Conservation (phyloP, 1,140 invertebrate species). For the Phocides pigmalion region DNA sequence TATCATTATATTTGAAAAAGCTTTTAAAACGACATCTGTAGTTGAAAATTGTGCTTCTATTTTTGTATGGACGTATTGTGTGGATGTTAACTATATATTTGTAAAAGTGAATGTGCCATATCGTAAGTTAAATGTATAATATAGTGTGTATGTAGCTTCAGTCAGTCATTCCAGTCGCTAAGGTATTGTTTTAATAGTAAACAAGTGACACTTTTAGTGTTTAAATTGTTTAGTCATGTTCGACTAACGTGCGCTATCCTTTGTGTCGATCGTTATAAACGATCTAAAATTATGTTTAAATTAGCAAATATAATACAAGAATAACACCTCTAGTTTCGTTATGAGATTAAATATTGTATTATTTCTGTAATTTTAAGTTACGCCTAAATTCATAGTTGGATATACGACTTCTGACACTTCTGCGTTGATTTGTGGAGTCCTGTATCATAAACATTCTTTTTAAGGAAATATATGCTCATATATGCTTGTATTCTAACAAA, state of each 20-base stretch:
- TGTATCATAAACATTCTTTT: too few relatives aligned
- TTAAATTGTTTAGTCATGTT: slow-evolving; percentile 34
- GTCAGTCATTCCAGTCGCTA: slow-evolving; percentile 51
- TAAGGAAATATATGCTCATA: too few relatives aligned
- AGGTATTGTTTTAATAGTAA: slow-evolving; percentile 17
- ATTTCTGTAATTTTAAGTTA: neutral
- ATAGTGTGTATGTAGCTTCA: slow-evolving; percentile 43
- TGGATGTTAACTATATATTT: slow-evolving; percentile 38
- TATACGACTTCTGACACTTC: too few relatives aligned
- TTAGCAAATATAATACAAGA: neutral
- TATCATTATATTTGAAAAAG: slow-evolving; percentile 5
- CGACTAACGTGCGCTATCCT: slow-evolving; percentile 31
- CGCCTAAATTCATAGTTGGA: too few relatives aligned
- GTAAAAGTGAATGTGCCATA: slow-evolving; percentile 53
- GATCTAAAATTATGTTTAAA: slow-evolving; percentile 44
- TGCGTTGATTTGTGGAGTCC: too few relatives aligned
- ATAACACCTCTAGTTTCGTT: neutral
- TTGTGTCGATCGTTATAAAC: slow-evolving; percentile 54
- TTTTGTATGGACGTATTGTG: slow-evolving; percentile 57
- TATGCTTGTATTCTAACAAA: too few relatives aligned
- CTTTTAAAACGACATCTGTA: slow-evolving; percentile 35
- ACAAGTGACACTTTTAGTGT: slow-evolving; percentile 16
- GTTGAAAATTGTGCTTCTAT: slow-evolving; percentile 48
- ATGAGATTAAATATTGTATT: neutral
- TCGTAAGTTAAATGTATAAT: slow-evolving; percentile 46